Percentiles rank a stretch among this genome's conserved stretches.
These are phyloP conservation scores for Chrysina gloriosa DNA, from an alignment of 2,888 invertebrate species.

Conservation along the genomic window DNA sequence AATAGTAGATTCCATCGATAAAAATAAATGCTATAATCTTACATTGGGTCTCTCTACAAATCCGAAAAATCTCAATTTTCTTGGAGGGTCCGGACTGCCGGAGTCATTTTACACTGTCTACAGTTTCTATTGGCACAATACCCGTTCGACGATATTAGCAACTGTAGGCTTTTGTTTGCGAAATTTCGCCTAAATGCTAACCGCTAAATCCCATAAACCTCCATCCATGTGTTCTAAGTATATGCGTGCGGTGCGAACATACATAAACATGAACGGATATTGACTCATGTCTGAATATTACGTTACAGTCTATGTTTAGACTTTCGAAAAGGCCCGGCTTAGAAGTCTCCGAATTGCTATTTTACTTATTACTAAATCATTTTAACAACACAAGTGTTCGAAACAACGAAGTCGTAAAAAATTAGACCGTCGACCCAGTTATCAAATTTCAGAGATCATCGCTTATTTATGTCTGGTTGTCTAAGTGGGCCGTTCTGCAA, in stretches of 20 bases:
- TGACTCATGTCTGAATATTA: slow-evolving; percentile 15
- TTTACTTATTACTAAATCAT: not conserved
- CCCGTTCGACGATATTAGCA: not conserved
- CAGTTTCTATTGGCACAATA: not conserved
- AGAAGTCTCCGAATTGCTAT: not conserved
- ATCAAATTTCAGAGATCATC: slow-evolving; percentile 11
- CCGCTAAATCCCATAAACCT: not conserved
- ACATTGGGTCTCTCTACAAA: too few relatives aligned
- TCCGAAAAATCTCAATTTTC: too few relatives aligned
- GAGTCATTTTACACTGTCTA: too few relatives aligned
- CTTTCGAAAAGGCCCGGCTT: not conserved
- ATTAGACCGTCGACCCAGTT: not conserved
- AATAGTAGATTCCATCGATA: too few relatives aligned
- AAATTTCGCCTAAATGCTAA: not conserved
- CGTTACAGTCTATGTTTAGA: slow-evolving; percentile 23
- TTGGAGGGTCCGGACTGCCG: too few relatives aligned
- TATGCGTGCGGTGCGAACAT: not conserved
- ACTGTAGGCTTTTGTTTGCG: not conserved
- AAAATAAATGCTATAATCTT: too few relatives aligned
- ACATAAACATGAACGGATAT: slow-evolving; percentile 7
- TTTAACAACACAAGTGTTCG: not conserved
- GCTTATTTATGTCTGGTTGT: not conserved
- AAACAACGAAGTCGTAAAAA: not conserved
- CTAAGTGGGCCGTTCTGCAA: not conserved
- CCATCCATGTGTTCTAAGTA: not conserved